These are phyloP conservation scores for Apodemus agrarius DNA, from an alignment of 2,797 vertebrate genomes.

Conservation along the genomic window DNA sequence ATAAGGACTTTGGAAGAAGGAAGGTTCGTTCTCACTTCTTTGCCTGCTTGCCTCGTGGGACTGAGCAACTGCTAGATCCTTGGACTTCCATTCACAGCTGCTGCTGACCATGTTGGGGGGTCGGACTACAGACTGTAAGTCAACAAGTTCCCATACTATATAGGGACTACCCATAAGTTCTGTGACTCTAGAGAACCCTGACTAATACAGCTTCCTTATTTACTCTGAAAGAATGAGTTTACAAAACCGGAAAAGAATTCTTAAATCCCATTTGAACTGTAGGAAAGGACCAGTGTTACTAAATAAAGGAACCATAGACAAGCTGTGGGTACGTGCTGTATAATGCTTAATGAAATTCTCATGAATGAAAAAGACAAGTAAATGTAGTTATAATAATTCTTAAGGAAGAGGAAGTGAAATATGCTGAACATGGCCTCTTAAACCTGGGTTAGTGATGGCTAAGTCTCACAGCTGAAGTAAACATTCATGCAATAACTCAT, in stretches of 20 bases:
- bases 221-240: conserved; percentile 1
- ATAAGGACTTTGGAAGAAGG: too few species aligned
- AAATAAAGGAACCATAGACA: neutral
- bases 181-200: too few species aligned
- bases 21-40: too few species aligned
- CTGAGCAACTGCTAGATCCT: too few species aligned
- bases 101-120: too few species aligned
- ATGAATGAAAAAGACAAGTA: conserved; percentile 17
- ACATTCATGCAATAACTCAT: neutral
- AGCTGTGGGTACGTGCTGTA: neutral
- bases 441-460: neutral
- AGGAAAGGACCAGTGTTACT: neutral
- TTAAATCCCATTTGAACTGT: conserved; percentile 12
- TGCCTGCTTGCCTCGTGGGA: too few species aligned
- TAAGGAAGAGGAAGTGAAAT: conserved; percentile 3
- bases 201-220: neutral
- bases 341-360: neutral
- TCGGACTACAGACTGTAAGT: too few species aligned
- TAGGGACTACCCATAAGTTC: too few species aligned
- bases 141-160: too few species aligned
- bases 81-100: too few species aligned
- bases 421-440: neutral
- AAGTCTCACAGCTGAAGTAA: neutral
- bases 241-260: conserved; percentile 39
- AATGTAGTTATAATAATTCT: neutral